A percentile compares a stretch with the other conserved stretches of the same genome.
Conservation (phyloP, 2,888 invertebrate species). For the Nyleta sp. region DNA sequence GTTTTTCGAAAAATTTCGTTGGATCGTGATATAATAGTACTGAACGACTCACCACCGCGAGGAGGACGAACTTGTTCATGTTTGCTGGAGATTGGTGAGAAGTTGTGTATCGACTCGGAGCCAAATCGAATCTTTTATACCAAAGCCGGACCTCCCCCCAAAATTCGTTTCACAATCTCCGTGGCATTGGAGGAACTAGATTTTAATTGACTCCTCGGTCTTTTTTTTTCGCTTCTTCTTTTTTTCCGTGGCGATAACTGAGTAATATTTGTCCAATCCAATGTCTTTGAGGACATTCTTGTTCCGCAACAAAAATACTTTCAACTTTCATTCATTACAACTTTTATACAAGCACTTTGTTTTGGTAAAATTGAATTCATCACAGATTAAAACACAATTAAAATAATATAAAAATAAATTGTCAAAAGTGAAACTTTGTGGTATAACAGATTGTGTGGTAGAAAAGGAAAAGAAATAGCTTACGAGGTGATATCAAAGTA, state of each 20-base stretch:
- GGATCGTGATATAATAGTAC: neutral
- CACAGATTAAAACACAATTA: too few species aligned
- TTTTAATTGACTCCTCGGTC: constrained; percentile 77
- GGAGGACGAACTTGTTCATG: constrained; percentile 78
- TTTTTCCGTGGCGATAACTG: neutral
- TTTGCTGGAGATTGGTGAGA: constrained; percentile 73
- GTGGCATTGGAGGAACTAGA: constrained; percentile 81
- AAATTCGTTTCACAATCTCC: constrained; percentile 75
- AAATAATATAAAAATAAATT: too few species aligned
- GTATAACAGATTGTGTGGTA: too few species aligned
- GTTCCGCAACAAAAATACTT: constrained; percentile 36
- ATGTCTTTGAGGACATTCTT: constrained; percentile 6
- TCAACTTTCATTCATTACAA: constrained; percentile 3
- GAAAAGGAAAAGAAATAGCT: too few species aligned
- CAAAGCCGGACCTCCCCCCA: constrained; percentile 72
- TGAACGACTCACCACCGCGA: constrained; percentile 76
- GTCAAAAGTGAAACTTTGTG: too few species aligned
- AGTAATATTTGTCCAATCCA: constrained; percentile 27
- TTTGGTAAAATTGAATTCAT: too few species aligned
- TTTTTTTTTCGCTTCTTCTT: constrained; percentile 43
- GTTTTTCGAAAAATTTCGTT: too few species aligned
- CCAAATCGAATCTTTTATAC: constrained; percentile 80
- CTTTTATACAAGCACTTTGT: too few species aligned
- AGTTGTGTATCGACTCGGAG: constrained; percentile 72
- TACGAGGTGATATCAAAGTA: too few species aligned